These are phyloP conservation scores for Falco peregrinus DNA, from an alignment of 2,797 vertebrate genomes.

Conservation along the genomic window DNA sequence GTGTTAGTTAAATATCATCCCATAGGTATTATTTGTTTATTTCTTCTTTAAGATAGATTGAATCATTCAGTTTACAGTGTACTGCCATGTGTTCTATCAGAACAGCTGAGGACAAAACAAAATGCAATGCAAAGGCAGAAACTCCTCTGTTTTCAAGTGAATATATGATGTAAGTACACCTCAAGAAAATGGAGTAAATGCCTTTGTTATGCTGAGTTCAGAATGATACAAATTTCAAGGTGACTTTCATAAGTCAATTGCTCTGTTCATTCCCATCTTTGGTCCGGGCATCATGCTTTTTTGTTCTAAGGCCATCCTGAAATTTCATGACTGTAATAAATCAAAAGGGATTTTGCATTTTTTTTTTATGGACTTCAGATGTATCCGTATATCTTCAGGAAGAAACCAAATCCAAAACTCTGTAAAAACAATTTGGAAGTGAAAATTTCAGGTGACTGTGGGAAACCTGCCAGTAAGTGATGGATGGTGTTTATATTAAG, in stretches of 20 bases:
- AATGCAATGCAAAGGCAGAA: neutral
- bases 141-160: neutral
- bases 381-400: neutral
- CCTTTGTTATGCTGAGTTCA: neutral
- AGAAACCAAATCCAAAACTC: neutral
- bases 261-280: neutral
- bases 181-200: neutral
- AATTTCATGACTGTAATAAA: neutral
- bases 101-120: neutral
- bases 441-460: neutral
- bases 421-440: neutral
- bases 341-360: neutral
- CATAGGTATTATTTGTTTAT: neutral
- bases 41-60: neutral
- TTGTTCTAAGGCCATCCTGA: neutral
- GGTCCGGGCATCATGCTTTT: neutral
- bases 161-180: neutral
- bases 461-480: neutral
- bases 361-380: neutral
- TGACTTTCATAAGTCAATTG: neutral
- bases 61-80: neutral
- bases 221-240: neutral
- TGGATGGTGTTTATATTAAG: neutral
- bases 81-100: neutral
- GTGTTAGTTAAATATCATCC: neutral